Evolutionary conservation across 2,113 vertebrate species (phyloP).

Genomic region (Pomatorhinus ruficollis): DNA sequence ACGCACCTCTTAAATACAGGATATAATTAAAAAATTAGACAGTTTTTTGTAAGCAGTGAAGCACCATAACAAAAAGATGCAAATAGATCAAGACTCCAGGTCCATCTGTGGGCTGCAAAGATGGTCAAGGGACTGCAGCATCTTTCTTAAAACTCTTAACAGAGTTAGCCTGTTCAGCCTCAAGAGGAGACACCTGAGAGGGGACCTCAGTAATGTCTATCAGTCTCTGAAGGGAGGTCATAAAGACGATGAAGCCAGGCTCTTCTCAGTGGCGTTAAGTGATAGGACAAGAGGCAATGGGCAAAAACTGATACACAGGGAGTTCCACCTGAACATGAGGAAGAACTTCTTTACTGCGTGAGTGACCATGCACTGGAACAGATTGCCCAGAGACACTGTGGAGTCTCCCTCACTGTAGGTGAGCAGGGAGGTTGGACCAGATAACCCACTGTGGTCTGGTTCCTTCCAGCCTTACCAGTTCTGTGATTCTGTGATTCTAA

Average conservation of each 20-base stretch:
- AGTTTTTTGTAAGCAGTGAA: background rate
- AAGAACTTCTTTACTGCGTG: background rate
- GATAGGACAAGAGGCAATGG: background rate
- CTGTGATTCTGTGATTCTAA: background rate
- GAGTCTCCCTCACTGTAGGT: background rate
- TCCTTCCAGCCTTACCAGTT: background rate
- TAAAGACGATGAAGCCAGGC: background rate
- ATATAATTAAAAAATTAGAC: too few species aligned
- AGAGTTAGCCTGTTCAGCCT: background rate
- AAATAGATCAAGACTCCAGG: background rate
- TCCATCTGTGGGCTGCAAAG: background rate
- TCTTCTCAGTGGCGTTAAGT: fast-evolving
- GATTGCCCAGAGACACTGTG: background rate
- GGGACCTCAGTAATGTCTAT: too few species aligned
- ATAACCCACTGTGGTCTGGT: background rate
- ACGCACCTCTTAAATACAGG: background rate
- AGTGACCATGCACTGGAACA: fast-evolving
- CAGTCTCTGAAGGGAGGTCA: background rate
- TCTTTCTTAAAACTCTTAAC: background rate
- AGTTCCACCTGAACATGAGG: background rate
- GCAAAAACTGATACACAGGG: background rate
- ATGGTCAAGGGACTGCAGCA: background rate
- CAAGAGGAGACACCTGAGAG: background rate
- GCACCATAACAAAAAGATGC: background rate
- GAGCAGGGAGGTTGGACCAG: background rate